Base-by-base conservation (phyloP, 2,888 invertebrate species). In the Tridacna crocea region DNA sequence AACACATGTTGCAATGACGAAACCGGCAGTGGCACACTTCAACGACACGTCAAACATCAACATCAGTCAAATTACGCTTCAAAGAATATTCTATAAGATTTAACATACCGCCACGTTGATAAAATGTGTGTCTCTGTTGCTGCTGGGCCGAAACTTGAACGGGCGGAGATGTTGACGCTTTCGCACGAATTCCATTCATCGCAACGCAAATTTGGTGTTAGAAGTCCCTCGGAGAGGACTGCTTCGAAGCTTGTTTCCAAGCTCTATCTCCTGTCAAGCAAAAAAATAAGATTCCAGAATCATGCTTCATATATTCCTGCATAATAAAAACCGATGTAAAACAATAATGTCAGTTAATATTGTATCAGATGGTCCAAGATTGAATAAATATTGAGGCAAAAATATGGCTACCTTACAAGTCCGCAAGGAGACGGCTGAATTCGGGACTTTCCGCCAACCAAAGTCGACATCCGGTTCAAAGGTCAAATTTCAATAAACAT, bases 341-440 rank as follows among this genome's bases (percentile, higher is more conserved):
- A 65, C 26, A 11, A 60, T n/a, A 70, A 47, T 68, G 24, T 36
- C 78, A 76, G 60, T 77, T 72, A 55, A 46, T 68, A 72, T 66
- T 65, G 81, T 79, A 65, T 58, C 76, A 84, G 92, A 93, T 93
- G 92, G 88, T 73, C 60, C 80, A 73, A 83, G 92, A 92, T 93
- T 88, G 85, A 75, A 77, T 61, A 51, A 60, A 87, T 36, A 76
- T 72, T 82, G 77, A 85, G 75, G 70, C 46, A 74, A 88, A 36
- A 91, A 91, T 90, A 92, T 92, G 92, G 91, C 92, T 91, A 92
- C 91, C 91, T 89, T 89, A 87, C 88, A 82, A 90, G 88, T 91
- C 92, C 91, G 92, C 92, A 89, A 91, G 92, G 92, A 92, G 92
- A 92, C 91, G 90, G 88, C 88, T 87, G 36, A 47, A 84, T 88